Evolutionary conservation across 2,888 invertebrate genomes (phyloP).

Genomic region (Anthophora plumipes): DNA sequence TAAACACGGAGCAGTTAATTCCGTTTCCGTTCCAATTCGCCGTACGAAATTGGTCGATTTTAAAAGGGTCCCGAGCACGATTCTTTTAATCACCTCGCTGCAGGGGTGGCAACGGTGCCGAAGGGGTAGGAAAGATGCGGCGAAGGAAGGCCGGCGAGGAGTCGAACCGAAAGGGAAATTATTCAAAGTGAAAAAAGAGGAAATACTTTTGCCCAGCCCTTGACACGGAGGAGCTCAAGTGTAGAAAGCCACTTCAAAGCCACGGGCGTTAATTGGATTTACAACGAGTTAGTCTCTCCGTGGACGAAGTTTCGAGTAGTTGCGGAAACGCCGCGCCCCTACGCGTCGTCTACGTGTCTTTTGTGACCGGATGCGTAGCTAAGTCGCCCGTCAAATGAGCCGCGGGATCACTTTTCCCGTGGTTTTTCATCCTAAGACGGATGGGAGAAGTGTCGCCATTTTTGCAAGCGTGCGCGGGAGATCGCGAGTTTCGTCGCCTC

Average conservation of each 20-base stretch:
- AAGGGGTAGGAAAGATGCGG: slow-evolving; percentile 25
- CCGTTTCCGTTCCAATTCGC: slow-evolving; percentile 11
- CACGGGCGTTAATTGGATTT: slow-evolving; percentile 80
- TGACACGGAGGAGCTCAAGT: slow-evolving; percentile 74
- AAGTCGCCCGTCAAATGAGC: slow-evolving; percentile 61
- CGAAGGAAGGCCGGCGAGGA: slow-evolving; percentile 44
- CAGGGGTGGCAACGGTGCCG: not conserved
- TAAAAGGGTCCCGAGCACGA: not conserved
- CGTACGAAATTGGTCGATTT: slow-evolving; percentile 7
- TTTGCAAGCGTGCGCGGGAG: no score
- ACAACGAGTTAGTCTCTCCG: slow-evolving; percentile 77
- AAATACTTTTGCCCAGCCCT: slow-evolving; percentile 70
- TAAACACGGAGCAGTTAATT: not conserved
- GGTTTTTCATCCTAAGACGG: not conserved
- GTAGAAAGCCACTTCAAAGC: slow-evolving; percentile 78
- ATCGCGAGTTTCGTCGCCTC: not conserved
- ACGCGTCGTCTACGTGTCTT: slow-evolving; percentile 56
- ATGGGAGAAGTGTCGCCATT: not conserved
- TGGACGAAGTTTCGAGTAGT: slow-evolving; percentile 74
- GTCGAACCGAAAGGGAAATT: slow-evolving; percentile 67
- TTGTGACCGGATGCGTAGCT: slow-evolving; percentile 49
- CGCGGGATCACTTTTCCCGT: slow-evolving; percentile 28
- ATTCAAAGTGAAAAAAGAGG: slow-evolving; percentile 66
- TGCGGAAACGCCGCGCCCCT: slow-evolving; percentile 57
- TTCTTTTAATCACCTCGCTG: not conserved